Base-by-base conservation (phyloP, 2,888 invertebrate species). In the Drepanosiphum platanoidis region DNA sequence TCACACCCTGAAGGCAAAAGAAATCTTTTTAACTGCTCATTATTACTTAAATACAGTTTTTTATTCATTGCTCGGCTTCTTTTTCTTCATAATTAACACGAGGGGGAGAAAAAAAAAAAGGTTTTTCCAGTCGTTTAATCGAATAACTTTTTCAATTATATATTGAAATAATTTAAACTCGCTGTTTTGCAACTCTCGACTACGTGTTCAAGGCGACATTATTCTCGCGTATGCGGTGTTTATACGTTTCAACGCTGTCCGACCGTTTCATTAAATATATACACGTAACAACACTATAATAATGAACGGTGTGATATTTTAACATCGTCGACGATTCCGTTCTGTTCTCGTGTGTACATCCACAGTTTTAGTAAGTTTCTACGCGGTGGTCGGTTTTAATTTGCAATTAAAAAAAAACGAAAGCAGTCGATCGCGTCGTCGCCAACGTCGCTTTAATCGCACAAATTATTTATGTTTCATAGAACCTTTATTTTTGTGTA, bases 111-210 rank as follows among this genome's bases (percentile, higher is more conserved):
- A 61, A 27, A 39, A 70, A 70, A 66, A 74, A 82, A 82, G 22
- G 11, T 32, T 83, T 74, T 84, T 80, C n/a, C 84, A 77, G 77
- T 58, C 66, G 58, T 84, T 84, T 84, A 77, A 84, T 84, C 75
- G 84, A 84, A 84, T 84, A 84, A 84, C 84, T 84, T 84, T 84
- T 84, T 84, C 84, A 84, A 84, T 84, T 84, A 52, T 52, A 52
- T 52, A 84, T 84, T 77, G 68, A 77, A 77, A 84, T 77, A 36
- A 58, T 84, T 84, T 58, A 36, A 82, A 66, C 74, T 74, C 13
- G 42, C 42, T 32, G 58, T 82, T 64, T 82, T 15, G n/a, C 8
- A 58, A 30, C 61, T 71, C 58, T 71, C n/a, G 13, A 42, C 30
- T 15, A 9, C 18, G 32, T 18, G 30, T 52, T 52, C 9, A 68